Percentiles rank a stretch among this genome's conserved stretches.
These are phyloP conservation scores for Lithobius niger DNA, from an alignment of 1,140 invertebrate genomes.

Conservation along the genomic window DNA sequence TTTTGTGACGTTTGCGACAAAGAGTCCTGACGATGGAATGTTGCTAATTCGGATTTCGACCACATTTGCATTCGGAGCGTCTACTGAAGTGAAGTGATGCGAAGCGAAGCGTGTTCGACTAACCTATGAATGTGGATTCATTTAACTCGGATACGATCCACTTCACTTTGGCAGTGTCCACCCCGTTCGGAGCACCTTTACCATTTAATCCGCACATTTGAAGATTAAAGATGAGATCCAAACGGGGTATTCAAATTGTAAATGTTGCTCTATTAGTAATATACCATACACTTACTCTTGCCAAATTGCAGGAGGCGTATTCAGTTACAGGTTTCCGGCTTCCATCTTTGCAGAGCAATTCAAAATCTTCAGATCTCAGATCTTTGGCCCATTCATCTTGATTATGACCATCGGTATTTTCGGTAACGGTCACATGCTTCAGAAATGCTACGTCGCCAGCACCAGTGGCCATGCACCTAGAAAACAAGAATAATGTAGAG, in stretches of 20 bases:
- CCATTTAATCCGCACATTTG: neutral
- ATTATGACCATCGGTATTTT: constrained; percentile 33
- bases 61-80: too few relatives aligned
- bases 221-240: neutral
- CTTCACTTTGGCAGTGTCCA: too few relatives aligned
- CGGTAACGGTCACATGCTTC: constrained; percentile 65
- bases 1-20: too few relatives aligned
- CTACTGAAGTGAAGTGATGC: too few relatives aligned
- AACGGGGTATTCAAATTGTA: neutral
- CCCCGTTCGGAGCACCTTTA: too few relatives aligned
- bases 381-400: constrained; percentile 33
- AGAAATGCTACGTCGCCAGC: constrained; percentile 82
- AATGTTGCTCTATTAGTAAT: neutral
- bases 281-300: constrained; percentile 39
- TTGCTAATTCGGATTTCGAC: too few relatives aligned
- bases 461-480: constrained; percentile 25
- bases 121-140: too few relatives aligned
- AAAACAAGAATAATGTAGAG: too few relatives aligned
- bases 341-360: constrained; percentile 76
- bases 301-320: constrained; percentile 71
- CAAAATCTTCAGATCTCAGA: constrained; percentile 43
- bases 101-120: too few relatives aligned
- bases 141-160: too few relatives aligned
- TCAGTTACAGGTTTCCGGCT: constrained; percentile 49
- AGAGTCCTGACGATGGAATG: too few relatives aligned